phyloP scores from a whole-genome alignment of 2,888 invertebrate genomes.

The Troides oblongomaculatus region DNA sequence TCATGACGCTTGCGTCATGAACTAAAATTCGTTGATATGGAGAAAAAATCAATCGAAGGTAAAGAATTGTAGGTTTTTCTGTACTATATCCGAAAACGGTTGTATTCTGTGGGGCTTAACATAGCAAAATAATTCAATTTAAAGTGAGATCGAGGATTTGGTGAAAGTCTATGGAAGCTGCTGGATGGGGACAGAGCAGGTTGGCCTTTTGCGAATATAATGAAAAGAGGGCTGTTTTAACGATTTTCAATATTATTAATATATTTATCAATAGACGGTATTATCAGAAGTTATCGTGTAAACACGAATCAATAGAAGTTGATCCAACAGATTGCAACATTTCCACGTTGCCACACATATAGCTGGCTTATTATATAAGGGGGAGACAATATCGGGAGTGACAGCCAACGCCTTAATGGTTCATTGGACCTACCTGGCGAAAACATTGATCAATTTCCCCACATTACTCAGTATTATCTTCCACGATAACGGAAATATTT shows the following conservation, averaged over 20 bases:
- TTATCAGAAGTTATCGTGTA: constrained; percentile 2
- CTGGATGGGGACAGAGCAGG: too few species aligned
- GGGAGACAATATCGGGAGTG: constrained; percentile 33
- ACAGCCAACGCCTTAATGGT: constrained; percentile 36
- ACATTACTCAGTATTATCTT: neutral
- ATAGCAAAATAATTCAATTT: too few species aligned
- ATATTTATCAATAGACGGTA: neutral
- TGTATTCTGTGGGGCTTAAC: too few species aligned
- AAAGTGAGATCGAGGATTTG: too few species aligned
- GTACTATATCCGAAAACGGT: too few species aligned
- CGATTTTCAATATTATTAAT: neutral
- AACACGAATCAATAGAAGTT: constrained; percentile 12
- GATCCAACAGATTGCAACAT: constrained; percentile 17
- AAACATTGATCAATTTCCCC: constrained; percentile 38
- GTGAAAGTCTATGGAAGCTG: too few species aligned
- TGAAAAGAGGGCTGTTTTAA: too few species aligned
- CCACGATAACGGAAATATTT: neutral
- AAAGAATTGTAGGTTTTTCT: too few species aligned
- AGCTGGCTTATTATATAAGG: constrained; percentile 18
- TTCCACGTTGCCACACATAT: constrained; percentile 15
- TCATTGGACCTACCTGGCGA: constrained; percentile 36
- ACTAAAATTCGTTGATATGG: neutral
- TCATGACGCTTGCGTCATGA: too few species aligned
- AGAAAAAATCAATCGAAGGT: too few species aligned
- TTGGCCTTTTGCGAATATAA: too few species aligned